Percentiles rank a stretch among this genome's conserved stretches.
phyloP scores from a whole-genome alignment of 2,888 invertebrate species.

The Schizotus pectinicornis region DNA sequence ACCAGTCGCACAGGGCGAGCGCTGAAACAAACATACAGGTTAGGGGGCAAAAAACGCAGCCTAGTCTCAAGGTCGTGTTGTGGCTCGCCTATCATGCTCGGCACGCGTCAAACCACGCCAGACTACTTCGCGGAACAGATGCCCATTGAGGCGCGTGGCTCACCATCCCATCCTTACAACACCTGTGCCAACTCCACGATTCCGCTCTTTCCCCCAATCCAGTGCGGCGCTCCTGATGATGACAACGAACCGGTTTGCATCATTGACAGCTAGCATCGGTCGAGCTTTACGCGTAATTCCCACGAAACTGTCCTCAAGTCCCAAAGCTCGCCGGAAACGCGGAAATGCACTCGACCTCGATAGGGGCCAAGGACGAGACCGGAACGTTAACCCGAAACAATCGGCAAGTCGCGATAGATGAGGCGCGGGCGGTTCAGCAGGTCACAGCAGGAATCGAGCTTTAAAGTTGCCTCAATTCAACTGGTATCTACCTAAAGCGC shows the following conservation, averaged over 20 bases:
- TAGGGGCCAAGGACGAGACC: constrained; percentile 43
- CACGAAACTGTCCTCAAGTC: no score
- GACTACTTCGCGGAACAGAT: constrained; percentile 44
- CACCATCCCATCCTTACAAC: constrained; percentile 23
- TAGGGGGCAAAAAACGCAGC: constrained; percentile 45
- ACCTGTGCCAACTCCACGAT: constrained; percentile 33
- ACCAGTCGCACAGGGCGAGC: constrained; percentile 88
- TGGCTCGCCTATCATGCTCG: constrained; percentile 37
- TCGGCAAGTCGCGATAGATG: neutral
- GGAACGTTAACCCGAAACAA: constrained; percentile 41
- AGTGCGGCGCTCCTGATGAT: neutral
- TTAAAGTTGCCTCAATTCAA: no score
- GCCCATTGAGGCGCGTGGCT: constrained; percentile 45
- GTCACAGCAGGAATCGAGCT: constrained; percentile 3
- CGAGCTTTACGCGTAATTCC: no score
- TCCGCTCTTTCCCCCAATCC: constrained; percentile 8
- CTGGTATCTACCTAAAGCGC: constrained; percentile 11
- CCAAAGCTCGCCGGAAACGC: constrained; percentile 16
- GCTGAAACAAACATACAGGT: constrained; percentile 65
- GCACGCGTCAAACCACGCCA: constrained; percentile 43
- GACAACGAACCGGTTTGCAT: no score
- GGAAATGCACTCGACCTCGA: constrained; percentile 23
- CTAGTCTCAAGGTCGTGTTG: constrained; percentile 46
- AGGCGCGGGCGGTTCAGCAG: neutral
- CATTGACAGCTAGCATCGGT: no score